A percentile compares a stretch with the other conserved stretches of the same genome.
Conservation (phyloP, 2,113 vertebrate genomes). For the Helogale parvula region DNA sequence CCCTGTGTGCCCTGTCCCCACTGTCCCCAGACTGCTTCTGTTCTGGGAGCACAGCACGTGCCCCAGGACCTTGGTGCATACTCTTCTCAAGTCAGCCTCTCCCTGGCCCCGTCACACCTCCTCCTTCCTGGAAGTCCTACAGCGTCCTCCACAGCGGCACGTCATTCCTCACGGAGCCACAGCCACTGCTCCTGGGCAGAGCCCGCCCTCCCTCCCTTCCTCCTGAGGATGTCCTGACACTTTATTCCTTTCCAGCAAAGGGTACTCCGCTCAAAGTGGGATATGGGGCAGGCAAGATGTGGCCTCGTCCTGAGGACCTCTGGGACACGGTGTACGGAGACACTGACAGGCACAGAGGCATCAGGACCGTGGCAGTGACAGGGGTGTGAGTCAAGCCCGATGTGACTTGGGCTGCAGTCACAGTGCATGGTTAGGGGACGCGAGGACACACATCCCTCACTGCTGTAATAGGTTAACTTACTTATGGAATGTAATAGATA, state of each 20-base stretch:
- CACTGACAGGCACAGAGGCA: neutral
- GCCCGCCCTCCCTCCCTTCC: neutral
- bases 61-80: neutral
- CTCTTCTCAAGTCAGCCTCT: neutral
- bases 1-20: neutral
- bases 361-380: neutral
- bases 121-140: neutral
- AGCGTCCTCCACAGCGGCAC: neutral
- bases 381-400: too few species aligned
- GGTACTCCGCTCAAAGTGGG: neutral
- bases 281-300: neutral
- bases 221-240: neutral
- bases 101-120: too few species aligned
- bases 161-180: neutral
- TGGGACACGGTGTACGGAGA: neutral
- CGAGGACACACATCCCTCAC: neutral
- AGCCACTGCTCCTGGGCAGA: neutral
- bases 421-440: neutral
- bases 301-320: neutral
- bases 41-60: rapidly evolving
- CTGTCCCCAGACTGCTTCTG: too few species aligned
- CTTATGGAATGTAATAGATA: too few species aligned
- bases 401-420: neutral
- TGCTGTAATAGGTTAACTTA: too few species aligned
- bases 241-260: neutral